phyloP scores from a whole-genome alignment of 2,797 vertebrate species.

The Acipenser oxyrinchus region DNA sequence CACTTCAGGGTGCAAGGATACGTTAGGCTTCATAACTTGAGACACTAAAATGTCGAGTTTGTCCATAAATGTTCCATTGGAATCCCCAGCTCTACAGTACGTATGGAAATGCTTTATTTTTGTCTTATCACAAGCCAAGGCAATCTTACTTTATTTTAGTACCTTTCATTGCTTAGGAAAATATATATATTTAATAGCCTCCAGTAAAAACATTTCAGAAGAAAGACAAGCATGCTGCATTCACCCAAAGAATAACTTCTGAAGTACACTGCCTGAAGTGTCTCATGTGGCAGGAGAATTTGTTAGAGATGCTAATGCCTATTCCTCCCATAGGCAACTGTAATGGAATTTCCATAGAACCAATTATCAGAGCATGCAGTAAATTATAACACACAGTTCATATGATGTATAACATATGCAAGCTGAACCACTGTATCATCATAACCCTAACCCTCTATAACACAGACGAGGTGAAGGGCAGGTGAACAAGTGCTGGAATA shows the following conservation, averaged over 20 bases:
- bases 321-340: constrained; percentile 3
- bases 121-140: not conserved
- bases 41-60: too few relatives aligned
- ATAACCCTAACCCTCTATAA: not conserved
- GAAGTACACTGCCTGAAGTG: constrained; percentile 2
- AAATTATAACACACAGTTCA: not conserved
- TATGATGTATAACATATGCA: not conserved
- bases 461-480: not conserved
- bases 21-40: too few relatives aligned
- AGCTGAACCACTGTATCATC: not conserved
- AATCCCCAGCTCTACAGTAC: too few relatives aligned
- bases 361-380: not conserved
- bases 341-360: not conserved
- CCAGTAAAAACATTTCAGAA: constrained; percentile 3
- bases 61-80: too few relatives aligned
- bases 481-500: too few relatives aligned
- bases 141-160: not conserved
- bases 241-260: not conserved
- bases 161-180: not conserved
- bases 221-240: not conserved
- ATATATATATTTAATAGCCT: not conserved
- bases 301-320: constrained; percentile 7
- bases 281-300: not conserved
- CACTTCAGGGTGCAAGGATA: too few relatives aligned
- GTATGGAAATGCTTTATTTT: not conserved